Evolutionary conservation across 2,797 vertebrate species (phyloP).

Genomic region (Tympanoctomys barrerae): DNA sequence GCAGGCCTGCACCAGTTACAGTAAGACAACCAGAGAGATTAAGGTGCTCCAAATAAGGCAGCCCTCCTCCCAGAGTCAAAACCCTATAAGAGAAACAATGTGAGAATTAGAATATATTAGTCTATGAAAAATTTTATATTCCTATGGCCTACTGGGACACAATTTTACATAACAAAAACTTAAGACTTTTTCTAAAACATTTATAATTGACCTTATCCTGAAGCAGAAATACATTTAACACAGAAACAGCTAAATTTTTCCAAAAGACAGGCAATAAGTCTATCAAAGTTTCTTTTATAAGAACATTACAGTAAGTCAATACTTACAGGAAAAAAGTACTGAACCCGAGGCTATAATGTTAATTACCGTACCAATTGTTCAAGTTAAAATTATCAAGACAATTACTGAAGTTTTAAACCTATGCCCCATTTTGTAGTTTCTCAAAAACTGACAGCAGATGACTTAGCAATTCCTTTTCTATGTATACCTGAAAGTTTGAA

Average conservation of each 20-base stretch:
- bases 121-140: neutral
- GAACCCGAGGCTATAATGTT: neutral
- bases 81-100: slow-evolving; percentile 89
- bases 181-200: slow-evolving; percentile 38
- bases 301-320: slow-evolving; percentile 19
- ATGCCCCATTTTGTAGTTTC: neutral
- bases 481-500: neutral
- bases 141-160: neutral
- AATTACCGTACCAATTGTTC: neutral
- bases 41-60: slow-evolving; percentile 96
- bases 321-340: slow-evolving; percentile 18
- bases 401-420: slow-evolving; percentile 4
- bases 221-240: neutral
- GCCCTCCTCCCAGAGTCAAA: slow-evolving; percentile 95
- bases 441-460: neutral
- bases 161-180: neutral
- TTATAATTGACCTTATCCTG: neutral
- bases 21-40: slow-evolving; percentile 98
- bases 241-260: slow-evolving; percentile 30
- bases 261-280: neutral
- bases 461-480: neutral
- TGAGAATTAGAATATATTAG: neutral
- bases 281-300: neutral
- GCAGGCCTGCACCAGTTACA: slow-evolving; percentile 96
- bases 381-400: slow-evolving; percentile 45